Evolutionary conservation across 2,797 vertebrate genomes (phyloP), one percentile per base, ranked within the genome.

Genomic region (Cyprinodon diabolis): DNA sequence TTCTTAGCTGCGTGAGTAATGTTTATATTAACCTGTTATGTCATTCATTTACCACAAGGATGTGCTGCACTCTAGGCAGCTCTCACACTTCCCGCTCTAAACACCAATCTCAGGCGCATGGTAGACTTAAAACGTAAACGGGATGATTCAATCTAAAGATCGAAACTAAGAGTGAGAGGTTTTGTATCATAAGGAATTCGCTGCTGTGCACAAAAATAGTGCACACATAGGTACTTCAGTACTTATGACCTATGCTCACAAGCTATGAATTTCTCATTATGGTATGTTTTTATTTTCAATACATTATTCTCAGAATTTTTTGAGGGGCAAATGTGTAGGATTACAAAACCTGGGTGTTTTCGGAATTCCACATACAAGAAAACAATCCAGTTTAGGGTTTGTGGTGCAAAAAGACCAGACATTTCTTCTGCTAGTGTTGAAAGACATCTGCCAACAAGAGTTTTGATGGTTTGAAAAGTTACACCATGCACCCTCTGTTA

Each of bases 161-260:
- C 23, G 43, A 81, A 71, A 77, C 23, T 11, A 66, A 77, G 71
- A 74, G 11, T 15, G 17, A 72, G 15, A 78, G 9, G 1, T 35
- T 0, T 0, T 7, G 10, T 52, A 68, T 63, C 45, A 8, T 11
- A 14, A 72, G 69, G 68, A 54, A 71, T 69, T 3, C 0, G 3
- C n/a, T 43, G 54, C 11, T 35, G 13, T n/a, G 21, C n/a, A 0
- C 2, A 10, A 7, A 57, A 57, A 40, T 11, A 11, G 17, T 21
- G 40, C 6, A 37, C 35, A 8, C 1, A 47, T 5, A 25, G 25
- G 14, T 35, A 63, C 1, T 1, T 23, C 0, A 54, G 40, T 25
- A 25, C 4, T 2, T 35, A 10, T 0, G 4, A 6, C 21, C 37
- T 43, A 4, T 1, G 25, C 66, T 48, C 62, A 45, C 63, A 25